Base-by-base conservation (phyloP, 2,888 invertebrate species). In the Drosophila nr. perissopoda region DNA sequence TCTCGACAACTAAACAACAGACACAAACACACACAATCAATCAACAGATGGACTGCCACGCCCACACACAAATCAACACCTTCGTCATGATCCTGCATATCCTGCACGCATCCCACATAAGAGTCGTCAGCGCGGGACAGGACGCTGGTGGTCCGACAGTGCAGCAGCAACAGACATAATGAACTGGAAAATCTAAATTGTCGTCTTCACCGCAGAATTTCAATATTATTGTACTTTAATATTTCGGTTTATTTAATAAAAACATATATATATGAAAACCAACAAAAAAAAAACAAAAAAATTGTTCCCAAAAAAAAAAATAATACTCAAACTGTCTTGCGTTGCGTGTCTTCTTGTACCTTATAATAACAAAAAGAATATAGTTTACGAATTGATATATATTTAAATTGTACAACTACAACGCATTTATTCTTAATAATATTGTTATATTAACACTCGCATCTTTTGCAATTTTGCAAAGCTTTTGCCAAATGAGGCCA, bases 201-300 rank as follows among this genome's bases (percentile, higher is more conserved):
- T 70, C 85, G 71, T 69, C 90, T 72, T 74, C 79, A 62, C 71
- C 80, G 80, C 88, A 89, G 83, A 92, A 88, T 91, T 83, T 87
- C 87, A 89, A 89, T 90, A 90, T 89, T 90, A 92, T 91, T 92
- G 92, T 92, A 91, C 80, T 92, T 90, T 92, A 89, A 91, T 90
- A 89, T 91, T 92, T 91, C 90, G 88, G 90, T 92, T 91, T 91
- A 92, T 91, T 90, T 91, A 92, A 92, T 91, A 92, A 92, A 45
- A 90, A 91, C 80, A 90, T 88, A 90, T 91, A 83, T 82, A 82
- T 87, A 89, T 91, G 82, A 91, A 91, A 87, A 90, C 81, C 75
- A 80, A 88, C 83, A 77, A 79, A 78, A 79, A 56, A 56, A 49
- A 68, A 76, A 18, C 1, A 11, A n/a, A 72, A 72, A 69, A 81